A percentile compares a stretch with the other conserved stretches of the same genome.
Conservation (phyloP, 2,113 vertebrate species). For the Labeo catla region DNA sequence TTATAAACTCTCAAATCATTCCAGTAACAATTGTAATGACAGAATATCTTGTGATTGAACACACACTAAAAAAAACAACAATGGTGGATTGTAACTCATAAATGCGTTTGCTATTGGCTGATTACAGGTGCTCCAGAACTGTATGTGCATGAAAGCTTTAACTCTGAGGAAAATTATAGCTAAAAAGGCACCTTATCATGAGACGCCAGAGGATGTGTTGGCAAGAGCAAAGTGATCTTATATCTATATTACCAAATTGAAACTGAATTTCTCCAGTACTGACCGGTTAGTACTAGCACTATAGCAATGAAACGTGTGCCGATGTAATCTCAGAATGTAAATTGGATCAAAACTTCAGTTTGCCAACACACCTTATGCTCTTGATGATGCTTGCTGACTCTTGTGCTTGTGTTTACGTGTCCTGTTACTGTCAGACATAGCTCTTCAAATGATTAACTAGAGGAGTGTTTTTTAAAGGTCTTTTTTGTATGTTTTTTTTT, state of each 20-base stretch:
- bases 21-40: neutral
- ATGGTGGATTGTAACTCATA: slow-evolving; percentile 8
- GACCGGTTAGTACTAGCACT: neutral
- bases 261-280: neutral
- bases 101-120: slow-evolving; percentile 20
- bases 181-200: slow-evolving; percentile 18
- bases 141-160: slow-evolving; percentile 45
- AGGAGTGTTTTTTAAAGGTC: slow-evolving; percentile 60
- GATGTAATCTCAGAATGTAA: neutral
- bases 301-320: neutral
- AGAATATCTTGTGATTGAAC: neutral
- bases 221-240: neutral
- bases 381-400: slow-evolving; percentile 59
- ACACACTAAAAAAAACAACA: neutral
- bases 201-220: slow-evolving; percentile 18
- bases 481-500: slow-evolving; percentile 64
- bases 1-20: neutral
- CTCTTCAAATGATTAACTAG: slow-evolving; percentile 36
- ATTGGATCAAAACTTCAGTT: slow-evolving; percentile 28
- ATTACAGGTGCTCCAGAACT: slow-evolving; percentile 1
- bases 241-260: neutral
- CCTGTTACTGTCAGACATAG: slow-evolving; percentile 29
- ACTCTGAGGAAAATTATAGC: slow-evolving; percentile 3
- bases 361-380: slow-evolving; percentile 50
- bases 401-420: slow-evolving; percentile 59